Evolutionary conservation across 30 jellyfish, hydroid and myxozoan species (phyloP).

Genomic region (Sanderia malayensis): DNA sequence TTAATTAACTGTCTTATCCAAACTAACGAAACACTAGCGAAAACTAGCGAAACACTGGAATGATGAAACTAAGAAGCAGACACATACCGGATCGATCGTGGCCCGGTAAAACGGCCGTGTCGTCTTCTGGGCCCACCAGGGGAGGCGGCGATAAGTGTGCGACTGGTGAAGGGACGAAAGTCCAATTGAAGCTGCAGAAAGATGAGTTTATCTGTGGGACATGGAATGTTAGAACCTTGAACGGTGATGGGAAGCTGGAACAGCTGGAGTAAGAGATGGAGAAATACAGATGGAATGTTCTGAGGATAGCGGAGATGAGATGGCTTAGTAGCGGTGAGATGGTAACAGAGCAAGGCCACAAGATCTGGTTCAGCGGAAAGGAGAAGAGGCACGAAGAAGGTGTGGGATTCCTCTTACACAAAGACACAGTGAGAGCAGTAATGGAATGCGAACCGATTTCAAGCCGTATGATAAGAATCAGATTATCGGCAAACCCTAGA

Average conservation of each 20-base stretch:
- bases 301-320: constrained; percentile 17
- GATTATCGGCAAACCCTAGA: constrained; percentile 10
- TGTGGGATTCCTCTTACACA: constrained; percentile 35
- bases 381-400: constrained; percentile 23
- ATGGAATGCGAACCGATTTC: constrained; percentile 8
- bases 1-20: no score
- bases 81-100: constrained; percentile 11
- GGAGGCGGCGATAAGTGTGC: constrained; percentile 4
- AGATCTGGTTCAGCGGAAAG: constrained; percentile 10
- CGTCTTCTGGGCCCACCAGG: not conserved
- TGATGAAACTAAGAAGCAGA: no score
- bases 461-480: not conserved
- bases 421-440: not conserved
- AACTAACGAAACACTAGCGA: no score
- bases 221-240: not conserved
- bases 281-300: constrained; percentile 4
- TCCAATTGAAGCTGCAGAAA: not conserved
- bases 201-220: no score
- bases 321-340: constrained; percentile 25
- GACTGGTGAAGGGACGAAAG: not conserved
- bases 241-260: constrained; percentile 15
- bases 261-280: constrained; percentile 13
- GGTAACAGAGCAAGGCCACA: constrained; percentile 8
- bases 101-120: not conserved
- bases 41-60: no score